Percentiles rank a stretch among this genome's conserved stretches.
These are phyloP conservation scores for Byasa hedistus DNA, from an alignment of 2,888 invertebrate genomes.

Conservation along the genomic window DNA sequence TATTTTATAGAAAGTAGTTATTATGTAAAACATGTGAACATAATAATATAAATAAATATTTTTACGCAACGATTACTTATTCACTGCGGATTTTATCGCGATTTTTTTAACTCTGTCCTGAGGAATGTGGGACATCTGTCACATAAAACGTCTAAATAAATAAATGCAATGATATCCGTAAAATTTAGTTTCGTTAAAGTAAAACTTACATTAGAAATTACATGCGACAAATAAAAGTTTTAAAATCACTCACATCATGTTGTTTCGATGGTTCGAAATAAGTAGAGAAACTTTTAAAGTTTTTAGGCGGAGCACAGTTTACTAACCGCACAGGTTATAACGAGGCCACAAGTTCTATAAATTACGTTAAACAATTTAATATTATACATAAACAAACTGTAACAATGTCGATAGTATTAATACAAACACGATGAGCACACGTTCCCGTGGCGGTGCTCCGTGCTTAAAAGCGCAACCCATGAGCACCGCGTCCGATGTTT, in stretches of 20 bases:
- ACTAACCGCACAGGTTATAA: conserved; percentile 15
- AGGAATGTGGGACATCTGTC: too few relatives aligned
- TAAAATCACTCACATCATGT: conserved; percentile 30
- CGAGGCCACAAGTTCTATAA: conserved; percentile 31
- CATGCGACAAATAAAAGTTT: not conserved
- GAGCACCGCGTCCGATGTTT: conserved; percentile 59
- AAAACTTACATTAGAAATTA: not conserved
- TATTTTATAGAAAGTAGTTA: too few relatives aligned
- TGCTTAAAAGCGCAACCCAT: conserved; percentile 43
- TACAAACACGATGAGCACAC: conserved; percentile 48
- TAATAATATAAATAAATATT: too few relatives aligned
- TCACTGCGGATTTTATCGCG: too few relatives aligned
- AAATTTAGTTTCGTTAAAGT: too few relatives aligned
- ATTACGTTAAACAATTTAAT: conserved; percentile 41
- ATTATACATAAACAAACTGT: conserved; percentile 54
- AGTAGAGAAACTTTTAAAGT: conserved; percentile 18
- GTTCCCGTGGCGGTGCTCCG: conserved; percentile 42
- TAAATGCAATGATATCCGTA: too few relatives aligned
- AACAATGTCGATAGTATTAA: conserved; percentile 51
- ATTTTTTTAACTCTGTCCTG: too few relatives aligned
- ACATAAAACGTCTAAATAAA: too few relatives aligned
- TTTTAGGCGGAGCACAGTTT: conserved; percentile 1
- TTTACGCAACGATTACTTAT: too few relatives aligned
- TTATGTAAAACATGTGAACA: too few relatives aligned
- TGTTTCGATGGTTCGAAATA: conserved; percentile 16